Evolutionary conservation across 1,140 invertebrate genomes (phyloP), one percentile per base, ranked within the genome.

Genomic region (Whitmania pigra): DNA sequence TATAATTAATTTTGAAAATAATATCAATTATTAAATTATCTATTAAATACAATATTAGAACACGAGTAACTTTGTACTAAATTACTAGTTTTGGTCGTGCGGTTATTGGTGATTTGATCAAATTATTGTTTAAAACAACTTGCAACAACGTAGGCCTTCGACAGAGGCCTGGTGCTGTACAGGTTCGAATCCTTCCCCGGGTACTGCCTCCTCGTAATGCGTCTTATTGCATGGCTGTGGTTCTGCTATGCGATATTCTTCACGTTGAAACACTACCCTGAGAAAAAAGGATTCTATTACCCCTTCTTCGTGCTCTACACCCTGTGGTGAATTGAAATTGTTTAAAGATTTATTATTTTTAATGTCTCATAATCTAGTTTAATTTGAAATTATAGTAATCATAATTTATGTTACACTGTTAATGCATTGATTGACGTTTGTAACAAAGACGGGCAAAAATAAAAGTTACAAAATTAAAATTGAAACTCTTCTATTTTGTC

Each of bases 161-260:
- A 94, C 81, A 90, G 91, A 0, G 92, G 90, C 43, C 83, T 89
- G 80, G 91, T 95, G 0, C 80, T 94, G 0, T 94, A 95, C 78
- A 81, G 92, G 40, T 95, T 92, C 76, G 92, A 95, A 82, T 91
- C 89, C 75, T 88, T 89, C 1, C 89, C 90, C 3, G 93, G 92
- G 0, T 93, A 93, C 76, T 87, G 88, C 0, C 80, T 95, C 3
- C 86, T 94, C n/a, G 84, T 85, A 15, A 79, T 95, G 29, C 85
- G 90, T 72, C 80, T 93, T 0, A 74, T 82, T 49, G 90, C 89
- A 0, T 96, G 91, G 90, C 81, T 86, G 63, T 89, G 92, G 83
- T 94, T 94, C 80, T 84, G 89, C 4, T 88, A 90, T 77, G 88
- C 90, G 4, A 89, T 87, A 18, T 86, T 89, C 78, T 91, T 89